phyloP scores from a whole-genome alignment of 2,113 vertebrate genomes.

The Silurus glanis region DNA sequence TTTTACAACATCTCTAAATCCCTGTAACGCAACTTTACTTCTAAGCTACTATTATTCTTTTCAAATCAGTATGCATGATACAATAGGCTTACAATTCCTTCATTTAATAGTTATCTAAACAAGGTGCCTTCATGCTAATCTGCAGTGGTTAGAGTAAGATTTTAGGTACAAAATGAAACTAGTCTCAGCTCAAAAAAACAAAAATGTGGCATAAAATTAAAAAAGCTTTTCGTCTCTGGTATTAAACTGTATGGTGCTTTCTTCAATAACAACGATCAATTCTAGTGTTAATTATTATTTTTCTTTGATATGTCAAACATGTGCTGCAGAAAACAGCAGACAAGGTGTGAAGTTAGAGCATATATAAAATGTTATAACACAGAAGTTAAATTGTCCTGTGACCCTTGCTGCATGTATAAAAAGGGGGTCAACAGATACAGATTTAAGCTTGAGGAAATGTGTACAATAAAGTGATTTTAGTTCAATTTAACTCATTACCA shows the following conservation, averaged over 20 bases:
- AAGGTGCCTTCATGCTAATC: neutral
- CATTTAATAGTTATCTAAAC: neutral
- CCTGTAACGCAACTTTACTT: neutral
- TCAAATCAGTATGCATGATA: neutral
- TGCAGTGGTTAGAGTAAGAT: neutral
- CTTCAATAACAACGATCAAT: slow-evolving; percentile 4
- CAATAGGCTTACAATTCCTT: slow-evolving; percentile 32
- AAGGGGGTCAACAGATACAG: slow-evolving; percentile 48
- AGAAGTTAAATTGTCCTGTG: slow-evolving; percentile 23
- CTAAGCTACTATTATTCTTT: neutral
- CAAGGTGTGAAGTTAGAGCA: neutral
- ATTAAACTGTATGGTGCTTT: neutral
- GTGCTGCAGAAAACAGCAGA: neutral
- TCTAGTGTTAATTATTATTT: slow-evolving; percentile 2
- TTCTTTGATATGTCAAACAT: neutral
- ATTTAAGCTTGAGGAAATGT: neutral
- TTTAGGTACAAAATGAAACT: neutral
- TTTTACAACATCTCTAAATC: neutral
- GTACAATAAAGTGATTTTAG: neutral
- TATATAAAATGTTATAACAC: neutral
- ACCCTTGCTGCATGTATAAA: slow-evolving; percentile 67
- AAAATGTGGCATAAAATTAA: neutral
- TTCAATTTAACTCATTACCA: neutral
- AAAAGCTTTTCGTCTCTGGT: neutral
- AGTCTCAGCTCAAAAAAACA: neutral